Evolutionary conservation across 2,113 vertebrate genomes (phyloP), one percentile per base, ranked within the genome.

Genomic region (Hippocampus barbouri): DNA sequence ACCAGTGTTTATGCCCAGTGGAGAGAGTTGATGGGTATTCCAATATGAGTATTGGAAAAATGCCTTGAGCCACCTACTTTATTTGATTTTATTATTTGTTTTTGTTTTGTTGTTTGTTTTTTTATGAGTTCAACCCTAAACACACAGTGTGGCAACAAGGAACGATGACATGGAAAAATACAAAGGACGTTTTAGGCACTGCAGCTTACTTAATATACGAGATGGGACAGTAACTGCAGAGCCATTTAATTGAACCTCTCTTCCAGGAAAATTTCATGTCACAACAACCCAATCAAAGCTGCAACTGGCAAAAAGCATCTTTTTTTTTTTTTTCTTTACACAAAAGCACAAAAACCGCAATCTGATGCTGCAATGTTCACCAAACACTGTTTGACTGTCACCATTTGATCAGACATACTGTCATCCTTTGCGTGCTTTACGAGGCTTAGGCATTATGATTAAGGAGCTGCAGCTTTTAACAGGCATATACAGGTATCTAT

Each of bases 111-210:
- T 25, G 25, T 25, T 25, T 25, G 25, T 27, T 30, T 30, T 74
- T 82, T 80, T 79, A 89, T 82, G 83, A 83, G 82, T 82, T 79
- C 80, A 81, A 73, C 80, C 79, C 79, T 84, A 76, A 78, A 79
- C 81, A 87, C 83, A 45, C 63, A 84, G 77, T 65, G 68, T 76
- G 67, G 79, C 80, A 79, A 87, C 87, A 83, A 89, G 79, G 75
- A 82, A 76, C 82, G 87, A 72, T 83, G 85, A 88, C 88, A 88
- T 87, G 87, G 87, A 89, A 90, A 90, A 90, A 85, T 83, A 86
- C 85, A 87, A 79, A 79, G 63, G 66, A 71, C 79, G 84, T 81
- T 70, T 83, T 72, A 73, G 81, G 73, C 72, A 82, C 76, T 76
- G 75, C 79, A 76, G 71, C 71, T 79, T 72, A 79, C 59, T 70